Evolutionary conservation across 2,797 vertebrate genomes (phyloP), one percentile per base, ranked within the genome.

Genomic region (Garrulus glandarius): DNA sequence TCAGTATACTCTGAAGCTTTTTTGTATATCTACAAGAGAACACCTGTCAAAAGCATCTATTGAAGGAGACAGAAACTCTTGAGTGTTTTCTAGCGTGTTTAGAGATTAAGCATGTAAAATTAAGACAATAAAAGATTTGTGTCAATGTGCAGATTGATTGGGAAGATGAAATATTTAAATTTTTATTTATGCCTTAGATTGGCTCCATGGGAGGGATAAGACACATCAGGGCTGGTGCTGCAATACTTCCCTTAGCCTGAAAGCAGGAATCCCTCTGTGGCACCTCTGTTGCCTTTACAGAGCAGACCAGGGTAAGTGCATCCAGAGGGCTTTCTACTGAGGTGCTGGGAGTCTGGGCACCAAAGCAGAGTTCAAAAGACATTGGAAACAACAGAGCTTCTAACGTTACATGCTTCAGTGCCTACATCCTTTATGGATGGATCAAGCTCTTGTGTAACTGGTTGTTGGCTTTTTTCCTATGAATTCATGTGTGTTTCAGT

Each of bases 201-300:
- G 30, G 9, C 13, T 57, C 13, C 44, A 16, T 4, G 5, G 52
- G 36, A 83, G 52, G 24, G 8, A n/a, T 55, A 15, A 72, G 27
- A 11, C 20, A 8, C 43, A 50, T 24, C 24, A 74, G 41, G 55
- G 34, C 41, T 44, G 19, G 30, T 30, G n/a, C 43, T 81, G 61
- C 46, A 44, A 13, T 41, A 9, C 3, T 60, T 22, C 15, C 53
- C 21, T 43, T n/a, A 53, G 37, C 30, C 46, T 82, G 61, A 61
- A 84, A 68, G 29, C 41, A 64, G 72, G 21, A 78, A 46, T 49
- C 44, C 27, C 19, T 75, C 44, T 57, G 26, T 6, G 15, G 14
- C 15, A 39, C 44, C 30, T 34, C 67, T 70, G 15, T 1, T 82
- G 32, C 46, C 32, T 46, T 6, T 27, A 13, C 0, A 0, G 23